Percentiles rank a stretch among this genome's conserved stretches.
phyloP scores from a whole-genome alignment of 2,113 vertebrate species.

The Lagopus muta region DNA sequence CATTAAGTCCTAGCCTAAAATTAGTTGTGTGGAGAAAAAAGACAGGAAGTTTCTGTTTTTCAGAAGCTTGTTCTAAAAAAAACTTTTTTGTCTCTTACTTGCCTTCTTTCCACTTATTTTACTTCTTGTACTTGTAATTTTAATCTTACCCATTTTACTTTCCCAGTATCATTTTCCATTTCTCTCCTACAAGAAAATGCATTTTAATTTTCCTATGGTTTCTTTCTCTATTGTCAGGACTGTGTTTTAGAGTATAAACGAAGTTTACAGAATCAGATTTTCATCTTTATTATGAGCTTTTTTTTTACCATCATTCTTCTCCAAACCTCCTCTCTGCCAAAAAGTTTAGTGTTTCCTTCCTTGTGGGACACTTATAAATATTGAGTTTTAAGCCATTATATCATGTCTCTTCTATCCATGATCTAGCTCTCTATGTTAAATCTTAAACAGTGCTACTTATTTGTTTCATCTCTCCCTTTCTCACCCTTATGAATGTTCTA shows the following conservation, averaged over 20 bases:
- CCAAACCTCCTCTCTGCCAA: neutral
- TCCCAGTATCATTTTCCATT: neutral
- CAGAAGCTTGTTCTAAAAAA: neutral
- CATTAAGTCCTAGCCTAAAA: neutral
- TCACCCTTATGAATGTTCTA: neutral
- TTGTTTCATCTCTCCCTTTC: neutral
- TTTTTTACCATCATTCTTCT: neutral
- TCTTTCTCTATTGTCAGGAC: neutral
- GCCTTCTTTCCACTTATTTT: neutral
- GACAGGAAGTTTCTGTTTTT: neutral
- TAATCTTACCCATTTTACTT: neutral
- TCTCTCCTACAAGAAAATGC: neutral
- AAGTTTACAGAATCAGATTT: neutral
- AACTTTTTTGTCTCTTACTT: neutral
- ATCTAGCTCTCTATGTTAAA: neutral
- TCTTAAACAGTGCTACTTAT: neutral
- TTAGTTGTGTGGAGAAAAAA: neutral
- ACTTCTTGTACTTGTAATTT: neutral
- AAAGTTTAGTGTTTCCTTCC: neutral
- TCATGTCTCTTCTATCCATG: neutral
- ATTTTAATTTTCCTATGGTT: neutral
- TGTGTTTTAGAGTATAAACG: neutral
- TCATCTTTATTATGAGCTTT: neutral
- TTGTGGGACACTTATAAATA: fast-evolving
- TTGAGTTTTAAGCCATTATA: neutral